phyloP scores from a whole-genome alignment of 2,888 invertebrate species.

The Andrena bicolor region DNA sequence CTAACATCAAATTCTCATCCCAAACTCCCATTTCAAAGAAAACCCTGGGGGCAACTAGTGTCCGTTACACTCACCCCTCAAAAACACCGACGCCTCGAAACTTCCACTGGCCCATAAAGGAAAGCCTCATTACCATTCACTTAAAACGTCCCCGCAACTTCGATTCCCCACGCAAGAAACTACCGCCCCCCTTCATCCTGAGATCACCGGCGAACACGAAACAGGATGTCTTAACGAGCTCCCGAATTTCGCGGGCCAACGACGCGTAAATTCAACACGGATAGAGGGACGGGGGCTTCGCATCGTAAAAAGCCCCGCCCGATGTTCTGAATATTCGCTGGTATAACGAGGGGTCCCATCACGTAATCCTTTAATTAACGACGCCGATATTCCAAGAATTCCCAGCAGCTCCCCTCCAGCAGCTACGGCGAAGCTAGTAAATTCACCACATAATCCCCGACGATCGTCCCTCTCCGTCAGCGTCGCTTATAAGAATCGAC shows the following conservation, averaged over 20 bases:
- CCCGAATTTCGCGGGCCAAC: constrained; percentile 6
- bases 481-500: constrained; percentile 32
- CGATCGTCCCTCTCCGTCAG: neutral
- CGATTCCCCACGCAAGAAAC: constrained; percentile 1
- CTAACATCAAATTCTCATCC: too few species aligned
- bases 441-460: constrained; percentile 35
- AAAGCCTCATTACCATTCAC: too few species aligned
- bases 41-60: too few species aligned
- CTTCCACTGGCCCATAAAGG: too few species aligned
- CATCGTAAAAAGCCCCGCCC: neutral
- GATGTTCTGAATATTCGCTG: constrained; percentile 30
- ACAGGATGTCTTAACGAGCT: constrained; percentile 5
- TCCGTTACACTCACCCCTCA: too few species aligned
- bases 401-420: neutral
- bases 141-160: too few species aligned
- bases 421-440: constrained; percentile 3
- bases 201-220: constrained; percentile 1
- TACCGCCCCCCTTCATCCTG: neutral
- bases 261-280: constrained; percentile 14
- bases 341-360: constrained; percentile 21
- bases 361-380: constrained; percentile 49
- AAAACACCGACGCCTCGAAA: too few species aligned
- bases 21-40: too few species aligned
- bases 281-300: neutral
- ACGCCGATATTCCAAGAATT: constrained; percentile 38